Evolutionary conservation across 2,797 vertebrate species (phyloP).

Genomic region (Brotogeris chrysoptera): DNA sequence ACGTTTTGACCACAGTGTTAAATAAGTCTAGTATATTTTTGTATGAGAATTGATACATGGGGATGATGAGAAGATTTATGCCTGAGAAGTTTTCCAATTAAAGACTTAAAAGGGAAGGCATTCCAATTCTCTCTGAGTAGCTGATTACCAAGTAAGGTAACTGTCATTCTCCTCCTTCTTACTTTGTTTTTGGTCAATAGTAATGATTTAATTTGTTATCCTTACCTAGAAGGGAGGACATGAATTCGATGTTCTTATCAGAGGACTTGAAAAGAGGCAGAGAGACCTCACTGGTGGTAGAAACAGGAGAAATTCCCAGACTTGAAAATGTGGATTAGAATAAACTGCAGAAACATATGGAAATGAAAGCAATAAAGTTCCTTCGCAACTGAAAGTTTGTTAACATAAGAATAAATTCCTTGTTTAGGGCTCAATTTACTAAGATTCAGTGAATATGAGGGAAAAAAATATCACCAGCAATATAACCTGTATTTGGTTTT

Average conservation of each 20-base stretch:
- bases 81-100: not conserved
- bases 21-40: not conserved
- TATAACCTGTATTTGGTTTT: not conserved
- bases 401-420: not conserved
- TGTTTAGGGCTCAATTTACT: not conserved
- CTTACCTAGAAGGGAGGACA: not conserved
- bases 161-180: not conserved
- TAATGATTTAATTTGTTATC: not conserved
- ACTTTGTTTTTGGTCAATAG: not conserved
- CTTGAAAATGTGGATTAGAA: not conserved
- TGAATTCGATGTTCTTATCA: not conserved
- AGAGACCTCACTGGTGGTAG: not conserved
- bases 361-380: not conserved
- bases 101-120: not conserved
- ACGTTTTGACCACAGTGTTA: not conserved
- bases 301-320: not conserved
- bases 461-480: not conserved
- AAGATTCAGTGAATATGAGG: not conserved
- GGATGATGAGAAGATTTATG: not conserved
- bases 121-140: not conserved
- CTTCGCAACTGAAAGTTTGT: not conserved
- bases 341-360: not conserved
- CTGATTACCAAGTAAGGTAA: not conserved
- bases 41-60: not conserved
- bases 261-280: not conserved